These are phyloP conservation scores for Phaonia tiefii DNA, from an alignment of 2,888 invertebrate genomes.

Conservation along the genomic window DNA sequence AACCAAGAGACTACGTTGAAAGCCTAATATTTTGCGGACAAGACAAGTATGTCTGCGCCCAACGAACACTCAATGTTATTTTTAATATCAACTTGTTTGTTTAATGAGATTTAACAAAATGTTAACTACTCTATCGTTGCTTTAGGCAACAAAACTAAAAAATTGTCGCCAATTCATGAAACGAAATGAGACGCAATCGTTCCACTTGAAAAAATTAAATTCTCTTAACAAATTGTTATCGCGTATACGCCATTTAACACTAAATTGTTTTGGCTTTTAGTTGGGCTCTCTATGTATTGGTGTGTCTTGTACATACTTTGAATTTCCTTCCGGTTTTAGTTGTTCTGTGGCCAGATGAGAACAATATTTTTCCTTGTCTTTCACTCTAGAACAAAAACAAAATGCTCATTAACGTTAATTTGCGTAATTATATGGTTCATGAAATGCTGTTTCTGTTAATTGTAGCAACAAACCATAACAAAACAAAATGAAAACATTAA, in stretches of 20 bases:
- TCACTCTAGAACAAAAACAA: conserved; percentile 57
- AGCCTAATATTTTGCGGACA: no score
- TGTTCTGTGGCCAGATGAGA: conserved; percentile 17
- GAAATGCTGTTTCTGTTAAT: conserved; percentile 54
- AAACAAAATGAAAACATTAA: conserved; percentile 34
- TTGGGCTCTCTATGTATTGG: background rate
- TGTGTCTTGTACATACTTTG: conserved; percentile 1
- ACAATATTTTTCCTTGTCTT: conserved; percentile 24
- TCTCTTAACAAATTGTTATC: conserved; percentile 24
- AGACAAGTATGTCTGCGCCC: no score
- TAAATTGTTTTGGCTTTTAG: conserved; percentile 26
- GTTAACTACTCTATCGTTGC: no score
- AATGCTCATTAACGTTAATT: conserved; percentile 67
- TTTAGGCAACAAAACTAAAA: background rate
- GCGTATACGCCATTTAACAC: conserved; percentile 29
- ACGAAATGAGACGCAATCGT: no score
- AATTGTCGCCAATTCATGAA: background rate
- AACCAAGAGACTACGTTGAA: no score
- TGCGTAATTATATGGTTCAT: conserved; percentile 66
- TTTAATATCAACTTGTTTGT: no score
- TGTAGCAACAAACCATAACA: conserved; percentile 58
- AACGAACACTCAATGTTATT: no score
- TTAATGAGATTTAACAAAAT: no score
- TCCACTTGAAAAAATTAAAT: conserved; percentile 29
- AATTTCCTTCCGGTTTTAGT: conserved; percentile 34